Base-by-base conservation (phyloP, 1,140 invertebrate genomes). In the Orussus abietinus region DNA sequence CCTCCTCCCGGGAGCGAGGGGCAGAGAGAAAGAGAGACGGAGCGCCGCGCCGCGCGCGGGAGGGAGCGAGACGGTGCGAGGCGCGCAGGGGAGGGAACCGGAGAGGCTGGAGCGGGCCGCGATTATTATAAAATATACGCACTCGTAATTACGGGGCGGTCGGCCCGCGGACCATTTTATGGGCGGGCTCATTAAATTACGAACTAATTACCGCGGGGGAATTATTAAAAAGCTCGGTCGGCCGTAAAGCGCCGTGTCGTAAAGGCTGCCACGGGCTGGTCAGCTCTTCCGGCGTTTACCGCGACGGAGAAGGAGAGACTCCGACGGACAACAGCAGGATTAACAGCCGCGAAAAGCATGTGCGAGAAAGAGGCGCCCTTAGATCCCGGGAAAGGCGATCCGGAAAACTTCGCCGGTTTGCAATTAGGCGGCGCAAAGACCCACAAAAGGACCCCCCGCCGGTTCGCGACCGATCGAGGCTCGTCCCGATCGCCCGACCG, bases 191-290 rank as follows among this genome's bases (percentile, higher is more conserved):
- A 65, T 72, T 72, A 70, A 69, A 70, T 72, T 70, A 69, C 64
- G 51, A 58, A 68, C 63, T 69, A 69, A 71, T 69, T 69, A 71
- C 57, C 57, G 37, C 51, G 54, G 59, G 55, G 53, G 49, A 63
- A 68, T 67, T 69, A 69, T 69, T 67, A 69, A 72, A 72, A 69
- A 69, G 63, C 62, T 62, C 57, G 61, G 53, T 59, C 54, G 57
- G 36, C 56, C 65, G 61, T 67, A 69, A 68, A 68, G 51, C 48
- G 47, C 42, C 46, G 51, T 45, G 38, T 63, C 54, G 53, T 64
- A 61, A 62, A 65, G 62, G 46, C 38, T 31, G 26, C 19, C n/a
- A n/a, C n/a, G n/a, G n/a, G n/a, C n/a, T n/a, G n/a, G n/a, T n/a
- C n/a, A n/a, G n/a, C n/a, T n/a, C n/a, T n/a, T n/a, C n/a, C n/a